Evolutionary conservation across 2,797 vertebrate species (phyloP), one percentile per base, ranked within the genome.

Genomic region (Psittacula echo): DNA sequence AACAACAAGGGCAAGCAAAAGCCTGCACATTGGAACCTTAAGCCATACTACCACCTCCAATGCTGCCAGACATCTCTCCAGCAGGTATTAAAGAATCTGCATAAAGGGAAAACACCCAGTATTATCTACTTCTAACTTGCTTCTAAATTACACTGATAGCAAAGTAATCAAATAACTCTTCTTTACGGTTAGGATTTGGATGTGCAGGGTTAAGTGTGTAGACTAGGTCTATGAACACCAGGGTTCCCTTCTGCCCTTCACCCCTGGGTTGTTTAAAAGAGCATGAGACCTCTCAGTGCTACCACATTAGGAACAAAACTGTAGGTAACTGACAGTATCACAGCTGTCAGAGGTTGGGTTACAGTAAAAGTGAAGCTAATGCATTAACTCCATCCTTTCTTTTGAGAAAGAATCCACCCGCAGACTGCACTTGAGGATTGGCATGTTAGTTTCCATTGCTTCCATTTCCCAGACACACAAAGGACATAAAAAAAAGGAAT

Each of bases 161-260:
- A 67, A 47, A 56, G 22, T 21, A 88, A 42, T 1, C 10, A 41
- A 73, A 3, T 2, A 18, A 30, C 41, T 51, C 44, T 53, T 23
- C 12, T 0, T 0, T 3, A 6, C 0, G 0, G 27, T 21, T 24
- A 8, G 39, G 20, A 47, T 26, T 19, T 20, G 26, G 34, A 15
- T 29, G 15, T 41, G 24, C 20, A 3, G 13, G 54, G 45, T 3
- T 62, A 16, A 27, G 18, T 5, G 14, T 7, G 22, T 15, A 78
- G 45, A 50, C 2, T 34, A 50, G 58, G 14, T 9, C 17, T 19
- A 7, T 0, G 8, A 72, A 44, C 30, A 60, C 17, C 1, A 16
- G 44, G 70, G 80, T 11, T 60, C 48, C 37, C 42, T 44, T 58
- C 58, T 68, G 53, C 58, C 22, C 32, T 24, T 84, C 39, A 26